Conservation (phyloP, 2,888 invertebrate genomes). For the Physocephala rufipes region DNA sequence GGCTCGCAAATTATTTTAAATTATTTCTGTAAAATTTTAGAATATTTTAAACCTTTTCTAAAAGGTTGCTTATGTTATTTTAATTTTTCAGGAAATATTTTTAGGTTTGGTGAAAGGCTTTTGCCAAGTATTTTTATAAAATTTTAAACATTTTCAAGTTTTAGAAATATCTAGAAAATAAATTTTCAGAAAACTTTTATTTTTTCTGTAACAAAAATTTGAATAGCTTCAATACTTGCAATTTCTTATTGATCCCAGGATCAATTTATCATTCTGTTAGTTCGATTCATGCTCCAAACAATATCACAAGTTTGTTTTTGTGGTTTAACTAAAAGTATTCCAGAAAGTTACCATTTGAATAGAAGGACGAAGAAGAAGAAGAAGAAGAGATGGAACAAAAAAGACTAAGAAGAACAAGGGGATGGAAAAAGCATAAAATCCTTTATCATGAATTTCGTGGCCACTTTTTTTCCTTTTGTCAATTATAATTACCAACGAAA, state of each 20-base stretch:
- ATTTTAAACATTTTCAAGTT: no score
- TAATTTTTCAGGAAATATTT: no score
- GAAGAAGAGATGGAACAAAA: no score
- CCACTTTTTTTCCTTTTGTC: constrained; percentile 22
- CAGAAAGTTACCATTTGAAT: neutral
- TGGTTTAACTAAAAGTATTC: constrained; percentile 1
- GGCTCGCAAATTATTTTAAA: no score
- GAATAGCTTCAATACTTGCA: neutral
- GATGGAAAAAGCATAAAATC: constrained; percentile 2
- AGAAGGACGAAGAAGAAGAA: neutral
- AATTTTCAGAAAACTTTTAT: no score
- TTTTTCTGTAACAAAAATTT: neutral
- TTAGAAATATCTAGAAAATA: no score
- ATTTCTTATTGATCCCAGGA: constrained; percentile 2
- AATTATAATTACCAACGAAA: constrained; percentile 25
- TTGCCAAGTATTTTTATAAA: no score
- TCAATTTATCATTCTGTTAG: constrained; percentile 10
- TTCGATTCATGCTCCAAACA: neutral
- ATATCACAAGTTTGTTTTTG: constrained; percentile 7
- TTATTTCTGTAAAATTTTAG: no score
- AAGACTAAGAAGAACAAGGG: no score
- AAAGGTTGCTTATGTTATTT: no score
- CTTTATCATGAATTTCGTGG: constrained; percentile 6
- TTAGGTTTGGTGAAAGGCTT: no score
- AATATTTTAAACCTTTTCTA: no score